A percentile compares a stretch with the other conserved stretches of the same genome.
phyloP scores from a whole-genome alignment of 2,888 invertebrate species.

The Lysandra coridon region DNA sequence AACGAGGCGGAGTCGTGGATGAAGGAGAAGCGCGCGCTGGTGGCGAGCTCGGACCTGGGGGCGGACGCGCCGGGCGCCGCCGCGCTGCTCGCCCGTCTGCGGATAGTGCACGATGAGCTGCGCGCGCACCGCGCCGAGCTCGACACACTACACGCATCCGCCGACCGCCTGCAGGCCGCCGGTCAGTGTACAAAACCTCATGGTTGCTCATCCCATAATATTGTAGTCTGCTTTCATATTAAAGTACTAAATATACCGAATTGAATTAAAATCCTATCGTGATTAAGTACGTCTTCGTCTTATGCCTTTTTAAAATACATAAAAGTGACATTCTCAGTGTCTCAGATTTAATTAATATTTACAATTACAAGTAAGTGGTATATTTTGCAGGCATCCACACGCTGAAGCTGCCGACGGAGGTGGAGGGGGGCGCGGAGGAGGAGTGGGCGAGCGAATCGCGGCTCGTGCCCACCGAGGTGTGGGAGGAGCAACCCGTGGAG shows the following conservation, averaged over 20 bases:
- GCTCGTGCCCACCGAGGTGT: conserved; percentile 93
- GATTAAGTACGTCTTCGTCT: too few species aligned
- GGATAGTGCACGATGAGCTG: conserved; percentile 92
- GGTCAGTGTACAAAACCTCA: conserved; percentile 58
- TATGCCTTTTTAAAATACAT: too few species aligned
- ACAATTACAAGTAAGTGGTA: not conserved
- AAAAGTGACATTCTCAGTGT: too few species aligned
- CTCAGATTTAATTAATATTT: too few species aligned
- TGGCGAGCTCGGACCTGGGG: conserved; percentile 94
- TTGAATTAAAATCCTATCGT: too few species aligned
- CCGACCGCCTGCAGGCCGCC: conserved; percentile 86
- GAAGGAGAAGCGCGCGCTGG: conserved; percentile 95
- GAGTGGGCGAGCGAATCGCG: conserved; percentile 89
- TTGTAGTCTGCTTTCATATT: too few species aligned
- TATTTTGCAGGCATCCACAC: conserved; percentile 23
- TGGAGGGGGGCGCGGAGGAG: conserved; percentile 81
- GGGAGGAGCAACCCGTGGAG: conserved; percentile 95
- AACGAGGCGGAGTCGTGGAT: conserved; percentile 99
- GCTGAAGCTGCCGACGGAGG: conserved; percentile 80
- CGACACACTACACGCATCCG: conserved; percentile 88
- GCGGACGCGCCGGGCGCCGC: conserved; percentile 95
- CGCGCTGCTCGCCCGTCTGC: conserved; percentile 92
- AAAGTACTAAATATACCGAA: too few species aligned
- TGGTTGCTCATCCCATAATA: not conserved
- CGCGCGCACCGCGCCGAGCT: conserved; percentile 94